A percentile compares a stretch with the other conserved stretches of the same genome.
phyloP scores from a whole-genome alignment of 2,888 invertebrate species.

The Eustalomyia histrio region DNA sequence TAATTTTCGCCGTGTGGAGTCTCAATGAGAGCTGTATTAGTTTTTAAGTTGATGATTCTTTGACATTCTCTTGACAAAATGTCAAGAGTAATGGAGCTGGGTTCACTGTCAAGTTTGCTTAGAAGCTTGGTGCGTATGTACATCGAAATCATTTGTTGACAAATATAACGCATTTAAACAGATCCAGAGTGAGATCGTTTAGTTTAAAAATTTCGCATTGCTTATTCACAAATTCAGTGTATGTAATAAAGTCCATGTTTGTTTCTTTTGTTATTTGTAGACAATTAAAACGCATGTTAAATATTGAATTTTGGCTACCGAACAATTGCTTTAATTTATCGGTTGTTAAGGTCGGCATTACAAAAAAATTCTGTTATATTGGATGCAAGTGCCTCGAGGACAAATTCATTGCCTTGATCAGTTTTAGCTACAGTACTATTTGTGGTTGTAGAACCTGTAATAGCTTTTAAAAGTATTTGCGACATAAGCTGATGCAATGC shows the following conservation, averaged over 20 bases:
- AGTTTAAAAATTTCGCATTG: constrained; percentile 63
- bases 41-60: constrained; percentile 58
- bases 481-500: too few species aligned
- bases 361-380: too few species aligned
- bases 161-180: constrained; percentile 66
- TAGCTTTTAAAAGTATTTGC: too few species aligned
- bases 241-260: constrained; percentile 55
- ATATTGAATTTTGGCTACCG: constrained; percentile 58
- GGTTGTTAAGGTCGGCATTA: too few species aligned
- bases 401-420: too few species aligned
- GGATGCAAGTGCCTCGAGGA: too few species aligned
- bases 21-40: constrained; percentile 62
- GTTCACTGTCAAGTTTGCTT: constrained; percentile 56
- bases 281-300: constrained; percentile 57
- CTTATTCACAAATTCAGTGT: constrained; percentile 58
- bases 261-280: constrained; percentile 57
- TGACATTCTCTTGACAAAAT: constrained; percentile 62
- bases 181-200: constrained; percentile 52
- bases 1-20: constrained; percentile 32
- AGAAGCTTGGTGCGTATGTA: constrained; percentile 63
- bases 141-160: constrained; percentile 61
- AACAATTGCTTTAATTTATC: constrained; percentile 50
- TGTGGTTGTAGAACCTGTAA: too few species aligned
- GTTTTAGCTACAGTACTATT: too few species aligned
- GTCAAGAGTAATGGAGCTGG: constrained; percentile 49